These are phyloP conservation scores for Enteromius argenteus DNA, from an alignment of 2,797 vertebrate species.

Conservation along the genomic window DNA sequence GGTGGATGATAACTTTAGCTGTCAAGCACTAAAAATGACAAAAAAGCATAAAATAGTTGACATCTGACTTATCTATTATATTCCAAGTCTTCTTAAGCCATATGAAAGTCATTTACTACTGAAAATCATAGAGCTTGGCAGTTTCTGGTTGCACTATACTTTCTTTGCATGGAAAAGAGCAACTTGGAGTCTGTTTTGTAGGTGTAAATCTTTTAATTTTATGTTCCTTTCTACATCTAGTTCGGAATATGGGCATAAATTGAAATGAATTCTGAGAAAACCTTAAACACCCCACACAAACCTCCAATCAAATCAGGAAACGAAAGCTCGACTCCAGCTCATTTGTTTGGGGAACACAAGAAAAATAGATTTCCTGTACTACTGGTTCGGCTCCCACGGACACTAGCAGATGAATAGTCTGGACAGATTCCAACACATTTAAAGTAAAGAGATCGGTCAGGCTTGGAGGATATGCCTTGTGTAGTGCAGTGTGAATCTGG, in stretches of 20 bases:
- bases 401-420: background rate
- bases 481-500: slow-evolving; percentile 22
- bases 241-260: background rate
- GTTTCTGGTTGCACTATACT: background rate
- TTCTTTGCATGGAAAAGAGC: background rate
- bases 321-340: slow-evolving; percentile 1
- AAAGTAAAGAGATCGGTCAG: slow-evolving; percentile 17
- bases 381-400: slow-evolving; percentile 1
- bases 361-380: slow-evolving; percentile 25
- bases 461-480: slow-evolving; percentile 24
- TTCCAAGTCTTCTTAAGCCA: background rate
- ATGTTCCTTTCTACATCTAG: background rate
- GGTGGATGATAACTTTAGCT: slow-evolving; percentile 9
- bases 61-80: background rate
- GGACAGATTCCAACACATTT: slow-evolving; percentile 13
- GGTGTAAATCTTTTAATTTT: background rate
- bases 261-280: slow-evolving; percentile 1
- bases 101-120: background rate
- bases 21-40: background rate
- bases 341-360: background rate
- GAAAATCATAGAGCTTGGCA: background rate
- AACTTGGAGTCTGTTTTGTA: background rate
- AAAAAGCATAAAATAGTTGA: background rate
- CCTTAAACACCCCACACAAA: background rate
- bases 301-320: slow-evolving; percentile 41